Base-by-base conservation (phyloP, 2,797 vertebrate species). In the Sciurus vulgaris region DNA sequence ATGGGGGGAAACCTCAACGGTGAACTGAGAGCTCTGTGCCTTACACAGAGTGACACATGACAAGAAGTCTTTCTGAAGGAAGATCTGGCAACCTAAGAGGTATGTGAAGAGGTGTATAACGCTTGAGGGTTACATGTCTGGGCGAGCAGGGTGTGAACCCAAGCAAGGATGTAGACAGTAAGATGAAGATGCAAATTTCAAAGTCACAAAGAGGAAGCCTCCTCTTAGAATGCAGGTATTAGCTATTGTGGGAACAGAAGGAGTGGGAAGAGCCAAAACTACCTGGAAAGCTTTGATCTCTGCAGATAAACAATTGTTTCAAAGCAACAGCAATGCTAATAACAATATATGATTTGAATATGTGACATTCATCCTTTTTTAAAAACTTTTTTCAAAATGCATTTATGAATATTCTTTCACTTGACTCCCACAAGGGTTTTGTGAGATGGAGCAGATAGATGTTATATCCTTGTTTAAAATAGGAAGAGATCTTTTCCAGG, bases 381-480 rank as follows among this genome's bases (percentile, higher is more conserved):
- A 22, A 3, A 59, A 85, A 33, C 7, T 13, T 7, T 30, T 87
- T 81, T 91, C 47, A 76, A 88, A 86, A 49, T 30, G 11, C 33
- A 59, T 38, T n/a, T 54, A 59, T 56, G 65, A 92, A 59, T 65
- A 67, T 70, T 79, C 28, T 78, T 73, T 70, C 72, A 47, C 69
- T 49, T 59, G 81, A 89, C 28, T 86, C 22, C 69, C 13, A 33
- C 7, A 30, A 89, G 69, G 89, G 24, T 44, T 89, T 61, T 35
- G 35, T 38, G 77, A 92, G 63, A 65, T 67, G 44, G 38, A 54
- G 44, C 5, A 22, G 73, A 56, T 20, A 8, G 69, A 63, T 18
- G 54, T 86, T 63, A 69, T 35, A 24, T 56, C 47, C 44, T 86
- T 65, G 51, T 85, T 81, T 74, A 73, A 94, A 92, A 87, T 15